Conservation (phyloP, 2,888 invertebrate species). For the Micoletzkya japonica region DNA sequence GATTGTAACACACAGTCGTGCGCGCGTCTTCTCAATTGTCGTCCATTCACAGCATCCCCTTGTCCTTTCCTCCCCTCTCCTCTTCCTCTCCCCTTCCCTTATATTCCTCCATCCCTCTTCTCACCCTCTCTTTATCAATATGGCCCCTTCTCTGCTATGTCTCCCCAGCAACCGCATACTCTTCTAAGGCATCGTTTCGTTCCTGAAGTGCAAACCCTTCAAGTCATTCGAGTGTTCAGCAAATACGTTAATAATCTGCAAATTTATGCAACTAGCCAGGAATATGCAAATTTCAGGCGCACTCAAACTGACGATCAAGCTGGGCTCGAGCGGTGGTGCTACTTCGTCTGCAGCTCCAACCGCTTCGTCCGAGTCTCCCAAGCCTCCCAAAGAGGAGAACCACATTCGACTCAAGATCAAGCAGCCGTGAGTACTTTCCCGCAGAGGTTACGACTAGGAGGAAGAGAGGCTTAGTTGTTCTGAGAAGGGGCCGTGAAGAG, state of each 20-base stretch:
- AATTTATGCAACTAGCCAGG: too few relatives aligned
- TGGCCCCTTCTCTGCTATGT: not conserved
- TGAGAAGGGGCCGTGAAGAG: too few relatives aligned
- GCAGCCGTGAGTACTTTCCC: slow-evolving; percentile 9
- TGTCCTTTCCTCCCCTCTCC: not conserved
- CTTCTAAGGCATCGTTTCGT: too few relatives aligned
- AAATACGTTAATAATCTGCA: too few relatives aligned
- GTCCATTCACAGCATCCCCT: not conserved
- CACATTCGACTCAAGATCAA: slow-evolving; percentile 14
- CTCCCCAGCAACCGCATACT: not conserved
- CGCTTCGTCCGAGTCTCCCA: not conserved
- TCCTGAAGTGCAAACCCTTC: too few relatives aligned
- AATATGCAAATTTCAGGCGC: not conserved
- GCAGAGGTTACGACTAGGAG: too few relatives aligned
- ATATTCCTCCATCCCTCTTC: not conserved
- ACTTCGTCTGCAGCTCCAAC: not conserved
- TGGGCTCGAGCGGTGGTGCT: not conserved
- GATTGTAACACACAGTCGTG: too few relatives aligned
- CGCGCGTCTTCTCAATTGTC: not conserved
- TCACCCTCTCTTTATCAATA: not conserved
- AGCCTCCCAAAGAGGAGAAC: not conserved
- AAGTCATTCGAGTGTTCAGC: too few relatives aligned
- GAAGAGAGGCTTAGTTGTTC: too few relatives aligned
- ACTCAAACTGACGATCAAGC: slow-evolving; percentile 23
- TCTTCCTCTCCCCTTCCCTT: not conserved